Conservation (phyloP, 2,797 vertebrate genomes). For the Buphagus erythrorhynchus region DNA sequence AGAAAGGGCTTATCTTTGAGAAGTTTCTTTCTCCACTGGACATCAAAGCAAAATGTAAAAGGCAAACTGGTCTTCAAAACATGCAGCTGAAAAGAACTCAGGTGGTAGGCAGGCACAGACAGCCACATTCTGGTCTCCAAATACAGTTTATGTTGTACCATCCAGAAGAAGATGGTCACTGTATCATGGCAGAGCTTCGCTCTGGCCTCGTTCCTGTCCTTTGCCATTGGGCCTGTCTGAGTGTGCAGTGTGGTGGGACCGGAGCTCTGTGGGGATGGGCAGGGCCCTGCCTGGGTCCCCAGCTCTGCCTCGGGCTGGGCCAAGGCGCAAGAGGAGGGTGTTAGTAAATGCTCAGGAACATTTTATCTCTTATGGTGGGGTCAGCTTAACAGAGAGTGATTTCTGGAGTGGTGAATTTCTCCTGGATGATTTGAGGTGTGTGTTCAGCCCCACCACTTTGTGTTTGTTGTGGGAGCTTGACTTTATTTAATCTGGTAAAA, state of each 20-base stretch:
- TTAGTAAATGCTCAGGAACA: background rate
- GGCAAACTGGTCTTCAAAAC: background rate
- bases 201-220: background rate
- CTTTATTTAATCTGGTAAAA: background rate
- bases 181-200: rapidly evolving
- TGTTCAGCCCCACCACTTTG: background rate
- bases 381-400: background rate
- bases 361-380: background rate
- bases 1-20: background rate
- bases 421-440: background rate
- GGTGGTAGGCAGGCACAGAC: background rate
- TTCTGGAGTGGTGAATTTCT: background rate
- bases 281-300: background rate
- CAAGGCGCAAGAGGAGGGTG: rapidly evolving
- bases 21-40: background rate
- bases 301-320: background rate
- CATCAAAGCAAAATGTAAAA: background rate
- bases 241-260: background rate
- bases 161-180: background rate
- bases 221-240: background rate
- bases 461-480: background rate
- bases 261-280: background rate
- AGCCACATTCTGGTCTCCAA: background rate
- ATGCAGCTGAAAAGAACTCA: background rate
- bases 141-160: background rate